Evolutionary conservation across 2,888 invertebrate species (phyloP), one percentile per base, ranked within the genome.

Genomic region (Pseudeuparius sepicola): DNA sequence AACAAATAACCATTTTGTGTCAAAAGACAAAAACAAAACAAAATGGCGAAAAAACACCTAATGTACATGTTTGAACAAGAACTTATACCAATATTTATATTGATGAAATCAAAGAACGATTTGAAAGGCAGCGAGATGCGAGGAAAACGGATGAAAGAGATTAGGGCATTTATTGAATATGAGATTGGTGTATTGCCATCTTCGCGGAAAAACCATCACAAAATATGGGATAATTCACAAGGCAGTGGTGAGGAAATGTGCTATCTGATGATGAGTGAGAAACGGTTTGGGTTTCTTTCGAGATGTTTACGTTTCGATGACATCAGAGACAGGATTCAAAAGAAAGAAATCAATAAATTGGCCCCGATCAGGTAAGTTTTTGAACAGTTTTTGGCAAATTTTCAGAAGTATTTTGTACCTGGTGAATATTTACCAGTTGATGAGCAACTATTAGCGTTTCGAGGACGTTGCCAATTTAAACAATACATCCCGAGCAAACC

Each of bases 401-500:
- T 36, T 35, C 39, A 45, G 36, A 43, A 42, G 11, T 24, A 32
- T 14, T 45, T 33, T 36, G 23, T 27, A 14, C 10, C 41, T 14
- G 29, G 40, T 32, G 39, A 44, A 32, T 45, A 34, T 18, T 13
- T 44, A 10, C 39, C 41, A 20, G 31, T 42, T 9, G 43, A 41
- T 24, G 43, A 41, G 17, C 39, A 41, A 37, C 34, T 51, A 23
- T 37, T 41, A 28, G 41, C 45, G 10, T 50, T 51, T 34, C 39
- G 47, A 36, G 50, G 49, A 24, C 36, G 45, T 6, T 53, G 53
- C 31, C 17, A 25, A 16, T 48, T 50, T 38, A 35, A 36, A 15
- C 49, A 54, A 37, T 55, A 51, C 33, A 50, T 52, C 12, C 49
- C 54, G 14, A 36, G 42, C 15, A 47, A 55, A 45, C 45, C 53